Percentiles rank a stretch among this genome's conserved stretches.
phyloP scores from a whole-genome alignment of 53 echinoderm and acorn worm species.

The Arbacia lixula region DNA sequence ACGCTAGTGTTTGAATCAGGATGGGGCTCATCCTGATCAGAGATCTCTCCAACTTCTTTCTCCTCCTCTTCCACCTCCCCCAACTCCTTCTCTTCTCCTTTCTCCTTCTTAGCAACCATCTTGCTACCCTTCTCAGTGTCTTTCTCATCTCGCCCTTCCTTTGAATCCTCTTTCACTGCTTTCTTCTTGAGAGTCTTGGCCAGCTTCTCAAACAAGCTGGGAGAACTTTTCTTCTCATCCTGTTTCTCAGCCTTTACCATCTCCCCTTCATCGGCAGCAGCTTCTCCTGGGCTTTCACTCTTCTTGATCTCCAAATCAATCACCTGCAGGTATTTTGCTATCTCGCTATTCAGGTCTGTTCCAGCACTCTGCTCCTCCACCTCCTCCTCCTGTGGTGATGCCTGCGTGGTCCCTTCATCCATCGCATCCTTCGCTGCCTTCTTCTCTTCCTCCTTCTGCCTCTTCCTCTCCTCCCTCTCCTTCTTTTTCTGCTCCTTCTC shows the following conservation, averaged over 20 bases:
- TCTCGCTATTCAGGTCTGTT: constrained; percentile 26
- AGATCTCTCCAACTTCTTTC: constrained; percentile 49
- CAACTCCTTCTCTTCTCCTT: not conserved
- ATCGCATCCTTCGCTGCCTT: constrained; percentile 3
- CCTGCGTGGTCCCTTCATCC: not conserved
- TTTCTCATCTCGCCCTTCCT: not conserved
- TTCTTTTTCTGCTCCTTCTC: constrained; percentile 51
- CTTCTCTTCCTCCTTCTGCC: constrained; percentile 39
- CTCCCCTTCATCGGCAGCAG: not conserved
- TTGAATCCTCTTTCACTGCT: not conserved
- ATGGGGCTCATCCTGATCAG: constrained; percentile 3
- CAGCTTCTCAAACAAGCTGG: not conserved
- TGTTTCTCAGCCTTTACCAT: not conserved
- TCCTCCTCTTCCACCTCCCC: constrained; percentile 33
- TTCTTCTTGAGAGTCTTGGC: not conserved
- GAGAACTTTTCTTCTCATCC: not conserved
- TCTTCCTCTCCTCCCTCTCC: constrained; percentile 41
- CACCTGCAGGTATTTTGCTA: constrained; percentile 33
- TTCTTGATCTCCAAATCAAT: constrained; percentile 42
- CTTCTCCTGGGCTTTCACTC: not conserved
- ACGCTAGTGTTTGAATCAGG: not conserved
- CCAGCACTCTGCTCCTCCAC: not conserved
- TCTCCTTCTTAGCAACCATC: not conserved
- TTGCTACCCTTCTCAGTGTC: not conserved
- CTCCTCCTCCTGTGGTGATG: not conserved